These are phyloP conservation scores for Drosophila nasuta DNA, from an alignment of 1,140 invertebrate species.

Conservation along the genomic window DNA sequence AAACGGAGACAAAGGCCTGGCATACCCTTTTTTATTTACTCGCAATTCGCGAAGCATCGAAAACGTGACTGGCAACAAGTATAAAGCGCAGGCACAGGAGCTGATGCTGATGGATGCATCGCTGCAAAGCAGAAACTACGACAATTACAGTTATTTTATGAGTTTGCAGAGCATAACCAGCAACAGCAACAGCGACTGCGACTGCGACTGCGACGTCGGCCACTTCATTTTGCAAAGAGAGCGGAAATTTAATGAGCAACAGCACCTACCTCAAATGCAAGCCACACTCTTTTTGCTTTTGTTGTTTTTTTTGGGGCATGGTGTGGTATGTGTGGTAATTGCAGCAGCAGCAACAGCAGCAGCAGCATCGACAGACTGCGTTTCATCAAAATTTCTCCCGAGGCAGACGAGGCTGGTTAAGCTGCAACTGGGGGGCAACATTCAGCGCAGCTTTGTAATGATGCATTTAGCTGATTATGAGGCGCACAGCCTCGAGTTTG, in stretches of 20 bases:
- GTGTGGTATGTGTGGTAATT: constrained; percentile 38
- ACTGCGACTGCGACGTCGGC: constrained; percentile 6
- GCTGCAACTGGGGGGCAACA: background rate
- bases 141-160: constrained; percentile 83
- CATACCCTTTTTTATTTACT: background rate
- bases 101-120: constrained; percentile 29
- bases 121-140: constrained; percentile 59
- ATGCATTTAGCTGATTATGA: constrained; percentile 80
- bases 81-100: constrained; percentile 17
- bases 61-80: constrained; percentile 64
- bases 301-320: background rate
- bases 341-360: constrained; percentile 10
- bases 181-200: constrained; percentile 7
- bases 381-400: constrained; percentile 53
- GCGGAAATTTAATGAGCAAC: constrained; percentile 81
- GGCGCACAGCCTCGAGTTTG: constrained; percentile 35
- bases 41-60: background rate
- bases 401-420: constrained; percentile 22
- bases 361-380: constrained; percentile 5
- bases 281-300: constrained; percentile 2
- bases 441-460: constrained; percentile 56
- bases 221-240: constrained; percentile 80
- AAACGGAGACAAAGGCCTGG: background rate
- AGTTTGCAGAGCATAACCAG: constrained; percentile 78
- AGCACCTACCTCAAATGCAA: constrained; percentile 32